Percentiles rank a stretch among this genome's conserved stretches.
Evolutionary conservation across 2,113 vertebrate genomes (phyloP).

Genomic region (Agelaius tricolor): DNA sequence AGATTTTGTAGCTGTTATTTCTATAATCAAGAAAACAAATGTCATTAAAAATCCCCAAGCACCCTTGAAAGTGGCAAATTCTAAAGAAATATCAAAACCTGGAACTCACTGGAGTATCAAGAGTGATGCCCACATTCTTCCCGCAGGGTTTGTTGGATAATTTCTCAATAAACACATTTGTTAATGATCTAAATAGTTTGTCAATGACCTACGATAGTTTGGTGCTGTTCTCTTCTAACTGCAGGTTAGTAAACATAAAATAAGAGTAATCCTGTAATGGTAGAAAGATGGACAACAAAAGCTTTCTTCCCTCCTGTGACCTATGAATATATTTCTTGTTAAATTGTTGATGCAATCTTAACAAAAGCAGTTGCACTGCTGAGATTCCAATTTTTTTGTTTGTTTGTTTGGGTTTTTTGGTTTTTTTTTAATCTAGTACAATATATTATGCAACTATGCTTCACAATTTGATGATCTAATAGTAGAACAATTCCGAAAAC

Average conservation of each 20-base stretch:
- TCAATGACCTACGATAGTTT: neutral
- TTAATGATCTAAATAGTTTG: neutral
- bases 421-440: neutral
- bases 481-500: neutral
- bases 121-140: neutral
- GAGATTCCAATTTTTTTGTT: neutral
- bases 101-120: neutral
- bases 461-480: neutral
- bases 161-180: neutral
- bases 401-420: too few species aligned
- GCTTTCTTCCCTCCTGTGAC: neutral
- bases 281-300: neutral
- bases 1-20: neutral
- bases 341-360: neutral
- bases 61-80: neutral
- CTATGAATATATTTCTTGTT: neutral
- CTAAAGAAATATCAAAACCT: neutral
- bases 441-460: neutral
- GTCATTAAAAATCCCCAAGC: neutral
- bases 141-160: neutral
- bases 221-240: neutral
- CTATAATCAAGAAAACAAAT: neutral
- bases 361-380: neutral
- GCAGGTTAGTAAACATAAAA: neutral
- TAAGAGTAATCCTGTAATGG: neutral